Evolutionary conservation across 2,113 vertebrate species (phyloP), one percentile per base, ranked within the genome.

Genomic region (Aptenodytes forsteri): DNA sequence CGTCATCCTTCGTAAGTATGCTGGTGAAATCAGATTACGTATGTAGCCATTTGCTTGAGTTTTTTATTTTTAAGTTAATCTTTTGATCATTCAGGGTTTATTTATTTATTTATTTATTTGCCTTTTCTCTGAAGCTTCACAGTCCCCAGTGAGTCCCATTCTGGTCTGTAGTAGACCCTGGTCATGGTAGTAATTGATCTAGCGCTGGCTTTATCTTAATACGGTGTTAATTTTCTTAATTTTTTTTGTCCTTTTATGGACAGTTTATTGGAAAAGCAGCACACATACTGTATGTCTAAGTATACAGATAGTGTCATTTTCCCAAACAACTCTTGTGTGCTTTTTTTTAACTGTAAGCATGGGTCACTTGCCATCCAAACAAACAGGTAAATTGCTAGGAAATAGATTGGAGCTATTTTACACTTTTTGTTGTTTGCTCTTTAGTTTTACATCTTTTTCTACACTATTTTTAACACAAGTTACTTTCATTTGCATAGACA

Each of bases 1-100:
- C 98, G 98, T 99, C 98, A 99, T 99, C 97, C 98, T 99, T 98
- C 98, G 99, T 99, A 99, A 99, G 99, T 99, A 98, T 98, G 97
- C 98, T 97, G 98, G 83, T 88, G 93, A 93, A 97, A 96, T 96
- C 97, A 98, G 97, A 94, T 97, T 98, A 83, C 32, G 93, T 98
- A 98, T 93, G 97, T 97, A 96, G 90, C 95, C 96, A 91, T 98
- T 98, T 98, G 96, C 98, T 98, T 97, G 93, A 97, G 96, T 97
- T 97, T 88, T 79, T 87, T 91, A 91, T 93, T 96, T 98, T 97
- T 97, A 94, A 92, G 94, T 97, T 97, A 95, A 83, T 93, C 75
- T 96, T 98, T 98, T 92, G 83, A 93, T 97, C 97, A 98, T 97
- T 97, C 67, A 73, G 62, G 94, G 94, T 95, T 97, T 96, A 8